These are phyloP conservation scores for Drosophila lacertosa DNA, from an alignment of 1,140 invertebrate species.

Conservation along the genomic window DNA sequence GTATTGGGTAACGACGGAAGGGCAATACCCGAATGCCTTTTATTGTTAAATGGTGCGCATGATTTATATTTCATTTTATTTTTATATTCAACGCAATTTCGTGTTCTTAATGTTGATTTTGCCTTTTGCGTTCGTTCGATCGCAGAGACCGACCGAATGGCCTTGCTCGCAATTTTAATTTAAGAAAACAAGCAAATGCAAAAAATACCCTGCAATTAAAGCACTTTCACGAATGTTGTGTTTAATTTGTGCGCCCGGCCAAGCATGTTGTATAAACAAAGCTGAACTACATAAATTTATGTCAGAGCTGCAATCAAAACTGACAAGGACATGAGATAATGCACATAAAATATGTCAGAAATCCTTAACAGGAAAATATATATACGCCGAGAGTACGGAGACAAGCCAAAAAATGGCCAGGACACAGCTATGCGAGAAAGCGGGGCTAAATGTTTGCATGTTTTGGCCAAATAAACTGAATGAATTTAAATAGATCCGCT, in stretches of 20 bases:
- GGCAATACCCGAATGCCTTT: conserved; percentile 57
- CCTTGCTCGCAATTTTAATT: not conserved
- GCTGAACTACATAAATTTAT: conserved; percentile 66
- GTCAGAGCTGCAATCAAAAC: conserved; percentile 50
- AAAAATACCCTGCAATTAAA: conserved; percentile 22
- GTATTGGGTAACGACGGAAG: conserved; percentile 52
- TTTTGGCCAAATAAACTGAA: conserved; percentile 73
- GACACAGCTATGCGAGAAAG: conserved; percentile 8
- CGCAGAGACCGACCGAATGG: not conserved
- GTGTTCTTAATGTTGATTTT: conserved; percentile 24
- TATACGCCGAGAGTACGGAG: conserved; percentile 4
- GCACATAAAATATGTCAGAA: conserved; percentile 76
- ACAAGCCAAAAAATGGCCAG: conserved; percentile 18
- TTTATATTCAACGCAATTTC: conserved; percentile 43
- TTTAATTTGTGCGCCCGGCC: not conserved
- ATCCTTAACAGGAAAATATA: conserved; percentile 36
- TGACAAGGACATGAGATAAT: conserved; percentile 61
- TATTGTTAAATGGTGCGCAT: conserved; percentile 81
- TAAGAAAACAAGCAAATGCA: not conserved
- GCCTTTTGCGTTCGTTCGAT: not conserved
- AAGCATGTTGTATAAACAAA: conserved; percentile 13
- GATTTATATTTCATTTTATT: conserved; percentile 79
- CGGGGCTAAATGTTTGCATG: conserved; percentile 64
- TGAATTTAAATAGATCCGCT: conserved; percentile 59
- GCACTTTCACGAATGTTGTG: not conserved